These are phyloP conservation scores for Telmatherina bonti DNA, from an alignment of 2,797 vertebrate species.

Conservation along the genomic window DNA sequence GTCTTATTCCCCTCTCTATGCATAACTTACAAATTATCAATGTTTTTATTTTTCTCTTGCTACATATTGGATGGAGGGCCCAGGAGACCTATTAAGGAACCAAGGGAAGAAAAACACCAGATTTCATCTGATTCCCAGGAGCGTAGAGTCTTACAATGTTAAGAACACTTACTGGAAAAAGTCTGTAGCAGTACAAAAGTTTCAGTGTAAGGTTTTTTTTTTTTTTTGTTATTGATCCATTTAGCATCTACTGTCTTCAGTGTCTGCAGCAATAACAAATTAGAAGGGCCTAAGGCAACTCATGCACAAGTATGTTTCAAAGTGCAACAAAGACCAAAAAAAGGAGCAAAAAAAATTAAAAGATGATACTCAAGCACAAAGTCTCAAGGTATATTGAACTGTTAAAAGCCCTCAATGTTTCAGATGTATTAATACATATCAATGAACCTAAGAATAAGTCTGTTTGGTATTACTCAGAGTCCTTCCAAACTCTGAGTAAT, in stretches of 20 bases:
- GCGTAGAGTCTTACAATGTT: constrained; percentile 76
- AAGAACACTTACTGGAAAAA: constrained; percentile 80
- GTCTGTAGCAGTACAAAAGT: constrained; percentile 69
- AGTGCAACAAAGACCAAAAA: constrained; percentile 29
- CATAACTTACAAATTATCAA: constrained; percentile 77
- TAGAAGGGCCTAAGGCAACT: constrained; percentile 48
- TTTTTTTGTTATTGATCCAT: constrained; percentile 68
- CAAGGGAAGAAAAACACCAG: constrained; percentile 86
- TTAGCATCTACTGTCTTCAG: constrained; percentile 63
- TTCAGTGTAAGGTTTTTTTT: constrained; percentile 60
- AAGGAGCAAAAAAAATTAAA: constrained; percentile 15
- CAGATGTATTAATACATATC: constrained; percentile 27
- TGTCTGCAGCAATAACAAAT: constrained; percentile 64
- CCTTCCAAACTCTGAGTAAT: neutral
- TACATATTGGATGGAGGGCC: constrained; percentile 77
- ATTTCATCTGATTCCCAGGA: constrained; percentile 81
- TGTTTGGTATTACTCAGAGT: neutral
- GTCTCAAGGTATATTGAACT: constrained; percentile 15
- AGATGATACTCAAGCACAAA: constrained; percentile 13
- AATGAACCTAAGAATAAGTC: constrained; percentile 7
- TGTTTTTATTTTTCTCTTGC: constrained; percentile 81
- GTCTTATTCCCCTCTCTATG: constrained; percentile 44
- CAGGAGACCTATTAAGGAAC: constrained; percentile 86
- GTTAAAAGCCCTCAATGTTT: constrained; percentile 11
- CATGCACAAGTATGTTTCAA: constrained; percentile 35